A percentile compares a stretch with the other conserved stretches of the same genome.
These are phyloP conservation scores for Cyrtodaria siliqua DNA, from an alignment of 2,888 invertebrate genomes.

Conservation along the genomic window DNA sequence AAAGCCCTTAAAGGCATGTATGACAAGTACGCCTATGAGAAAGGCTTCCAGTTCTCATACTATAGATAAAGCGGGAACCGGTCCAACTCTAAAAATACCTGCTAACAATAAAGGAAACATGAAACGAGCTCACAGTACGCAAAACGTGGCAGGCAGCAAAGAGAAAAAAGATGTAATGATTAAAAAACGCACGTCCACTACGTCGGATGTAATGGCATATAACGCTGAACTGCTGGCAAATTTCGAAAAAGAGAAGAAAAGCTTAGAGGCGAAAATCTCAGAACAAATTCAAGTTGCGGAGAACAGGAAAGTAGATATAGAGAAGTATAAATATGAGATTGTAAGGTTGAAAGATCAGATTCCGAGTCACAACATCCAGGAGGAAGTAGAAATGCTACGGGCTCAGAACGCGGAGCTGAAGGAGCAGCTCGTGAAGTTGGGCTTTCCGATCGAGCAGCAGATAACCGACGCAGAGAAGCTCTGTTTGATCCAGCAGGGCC, in stretches of 20 bases:
- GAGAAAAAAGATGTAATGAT: constrained; percentile 76
- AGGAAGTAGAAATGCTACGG: constrained; percentile 83
- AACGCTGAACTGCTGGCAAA: constrained; percentile 85
- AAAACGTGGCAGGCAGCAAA: constrained; percentile 84
- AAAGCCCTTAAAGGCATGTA: constrained; percentile 68
- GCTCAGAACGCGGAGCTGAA: constrained; percentile 85
- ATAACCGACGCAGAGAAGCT: constrained; percentile 86
- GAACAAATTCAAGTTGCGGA: constrained; percentile 86
- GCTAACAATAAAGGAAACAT: constrained; percentile 67
- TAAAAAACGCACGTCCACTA: constrained; percentile 81
- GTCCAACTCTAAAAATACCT: constrained; percentile 33
- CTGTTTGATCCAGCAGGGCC: constrained; percentile 79
- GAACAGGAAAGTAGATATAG: constrained; percentile 86
- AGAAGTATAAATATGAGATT: constrained; percentile 86
- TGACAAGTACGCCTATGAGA: constrained; percentile 76
- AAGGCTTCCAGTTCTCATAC: constrained; percentile 84
- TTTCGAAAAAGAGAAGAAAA: constrained; percentile 86
- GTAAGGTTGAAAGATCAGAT: constrained; percentile 84
- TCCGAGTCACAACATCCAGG: constrained; percentile 73
- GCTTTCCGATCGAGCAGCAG: constrained; percentile 84
- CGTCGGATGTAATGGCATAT: constrained; percentile 84
- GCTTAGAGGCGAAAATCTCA: constrained; percentile 85
- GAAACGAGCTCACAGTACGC: constrained; percentile 84
- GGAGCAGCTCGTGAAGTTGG: constrained; percentile 85
- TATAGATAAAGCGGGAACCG: constrained; percentile 76